phyloP scores from a whole-genome alignment of 1,140 invertebrate genomes.

The Andricus grossulariae region DNA sequence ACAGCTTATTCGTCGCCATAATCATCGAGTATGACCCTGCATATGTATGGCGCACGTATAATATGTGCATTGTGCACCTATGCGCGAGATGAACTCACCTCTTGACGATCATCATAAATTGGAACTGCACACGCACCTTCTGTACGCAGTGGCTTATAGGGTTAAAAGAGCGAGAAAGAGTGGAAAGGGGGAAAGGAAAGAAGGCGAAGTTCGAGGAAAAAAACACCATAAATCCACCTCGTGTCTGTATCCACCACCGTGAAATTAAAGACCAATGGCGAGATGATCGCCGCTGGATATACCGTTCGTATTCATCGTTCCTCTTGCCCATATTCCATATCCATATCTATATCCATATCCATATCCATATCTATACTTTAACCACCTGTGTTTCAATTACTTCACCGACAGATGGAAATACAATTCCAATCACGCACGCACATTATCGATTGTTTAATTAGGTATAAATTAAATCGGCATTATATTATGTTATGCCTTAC shows the following conservation, averaged over 20 bases:
- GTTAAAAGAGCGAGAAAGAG: constrained; percentile 12
- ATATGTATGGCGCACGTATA: constrained; percentile 49
- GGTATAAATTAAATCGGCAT: background rate
- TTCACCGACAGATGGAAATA: background rate
- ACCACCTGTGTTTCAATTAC: constrained; percentile 16
- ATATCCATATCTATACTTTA: background rate
- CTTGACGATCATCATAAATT: constrained; percentile 53
- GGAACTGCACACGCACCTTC: constrained; percentile 47
- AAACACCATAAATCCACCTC: constrained; percentile 55
- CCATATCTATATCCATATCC: background rate
- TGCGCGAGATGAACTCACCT: constrained; percentile 31
- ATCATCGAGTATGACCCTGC: constrained; percentile 43
- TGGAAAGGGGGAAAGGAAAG: background rate
- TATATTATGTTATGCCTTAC: background rate
- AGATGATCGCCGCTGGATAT: constrained; percentile 47
- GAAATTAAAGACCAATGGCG: constrained; percentile 62
- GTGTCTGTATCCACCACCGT: constrained; percentile 55
- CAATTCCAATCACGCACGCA: background rate
- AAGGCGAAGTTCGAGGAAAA: constrained; percentile 50
- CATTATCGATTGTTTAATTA: constrained; percentile 4
- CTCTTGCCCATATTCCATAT: background rate
- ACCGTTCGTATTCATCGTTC: constrained; percentile 2
- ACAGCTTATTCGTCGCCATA: constrained; percentile 36
- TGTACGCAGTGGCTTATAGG: background rate
- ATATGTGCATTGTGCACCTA: constrained; percentile 45